Conservation (phyloP, 2,888 invertebrate species). For the Argynnis bischoffii region DNA sequence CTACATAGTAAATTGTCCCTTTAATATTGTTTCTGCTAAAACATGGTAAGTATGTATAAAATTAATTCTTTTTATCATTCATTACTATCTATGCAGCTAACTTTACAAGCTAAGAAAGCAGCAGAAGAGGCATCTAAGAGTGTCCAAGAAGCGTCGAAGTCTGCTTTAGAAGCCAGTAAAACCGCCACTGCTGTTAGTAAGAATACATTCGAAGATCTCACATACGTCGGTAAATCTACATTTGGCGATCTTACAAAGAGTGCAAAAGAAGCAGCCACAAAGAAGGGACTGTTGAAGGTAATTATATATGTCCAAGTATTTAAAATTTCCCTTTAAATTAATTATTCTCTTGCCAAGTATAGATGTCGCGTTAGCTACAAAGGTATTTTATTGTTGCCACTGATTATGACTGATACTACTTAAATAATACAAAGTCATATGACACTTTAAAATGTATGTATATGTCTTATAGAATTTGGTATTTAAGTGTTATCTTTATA, state of each 20-base stretch:
- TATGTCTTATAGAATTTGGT: too few species aligned
- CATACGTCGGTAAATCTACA: constrained; percentile 94
- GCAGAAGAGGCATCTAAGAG: constrained; percentile 91
- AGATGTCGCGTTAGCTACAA: too few species aligned
- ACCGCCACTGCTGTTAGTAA: constrained; percentile 94
- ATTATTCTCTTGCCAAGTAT: too few species aligned
- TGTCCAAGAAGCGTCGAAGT: constrained; percentile 92
- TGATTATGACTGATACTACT: too few species aligned
- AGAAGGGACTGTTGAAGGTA: constrained; percentile 92
- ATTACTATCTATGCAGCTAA: constrained; percentile 80
- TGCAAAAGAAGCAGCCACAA: constrained; percentile 93
- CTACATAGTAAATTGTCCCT: not conserved
- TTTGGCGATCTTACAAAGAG: constrained; percentile 95
- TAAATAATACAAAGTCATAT: too few species aligned
- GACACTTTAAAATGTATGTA: too few species aligned
- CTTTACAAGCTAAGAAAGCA: constrained; percentile 93
- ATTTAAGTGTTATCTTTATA: not conserved
- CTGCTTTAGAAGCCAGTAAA: constrained; percentile 92
- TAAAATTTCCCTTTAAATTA: not conserved
- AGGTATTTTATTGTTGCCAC: too few species aligned
- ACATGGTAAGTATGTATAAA: too few species aligned
- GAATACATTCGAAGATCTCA: constrained; percentile 93
- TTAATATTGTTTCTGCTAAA: too few species aligned
- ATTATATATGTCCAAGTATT: not conserved
- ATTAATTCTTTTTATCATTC: too few species aligned